A percentile compares a stretch with the other conserved stretches of the same genome.
phyloP scores from a whole-genome alignment of 1,140 invertebrate species.

The Aethina tumida region DNA sequence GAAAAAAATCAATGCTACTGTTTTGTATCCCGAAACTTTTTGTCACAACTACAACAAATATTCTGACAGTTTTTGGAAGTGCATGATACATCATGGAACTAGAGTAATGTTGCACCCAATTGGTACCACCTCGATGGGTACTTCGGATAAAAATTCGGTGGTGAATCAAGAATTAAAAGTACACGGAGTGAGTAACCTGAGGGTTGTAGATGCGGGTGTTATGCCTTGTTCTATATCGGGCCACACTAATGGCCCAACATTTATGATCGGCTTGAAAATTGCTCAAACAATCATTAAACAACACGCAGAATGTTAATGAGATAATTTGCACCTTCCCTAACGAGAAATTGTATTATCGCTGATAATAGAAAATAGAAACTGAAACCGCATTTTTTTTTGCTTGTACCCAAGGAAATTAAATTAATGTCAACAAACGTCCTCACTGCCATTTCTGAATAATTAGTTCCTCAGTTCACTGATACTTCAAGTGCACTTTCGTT shows the following conservation, averaged over 20 bases:
- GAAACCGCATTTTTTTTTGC: too few species aligned
- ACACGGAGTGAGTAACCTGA: constrained; percentile 33
- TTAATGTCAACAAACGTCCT: too few species aligned
- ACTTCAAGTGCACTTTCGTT: too few species aligned
- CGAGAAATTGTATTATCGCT: too few species aligned
- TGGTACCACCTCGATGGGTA: constrained; percentile 25
- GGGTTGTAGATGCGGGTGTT: constrained; percentile 37
- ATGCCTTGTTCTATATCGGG: constrained; percentile 35
- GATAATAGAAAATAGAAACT: too few species aligned
- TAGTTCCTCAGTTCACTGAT: too few species aligned
- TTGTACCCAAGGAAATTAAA: too few species aligned
- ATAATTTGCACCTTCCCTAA: neutral
- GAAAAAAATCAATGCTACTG: constrained; percentile 30
- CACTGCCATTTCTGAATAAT: too few species aligned
- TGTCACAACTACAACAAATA: constrained; percentile 33
- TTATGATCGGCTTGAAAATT: constrained; percentile 45
- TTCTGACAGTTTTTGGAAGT: constrained; percentile 34
- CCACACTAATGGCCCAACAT: constrained; percentile 36
- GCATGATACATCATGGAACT: constrained; percentile 25
- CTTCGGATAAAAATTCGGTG: constrained; percentile 8
- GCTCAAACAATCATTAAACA: too few species aligned
- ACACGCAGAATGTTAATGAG: constrained; percentile 34
- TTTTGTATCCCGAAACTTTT: constrained; percentile 45
- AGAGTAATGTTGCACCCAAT: constrained; percentile 30
- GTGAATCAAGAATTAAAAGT: constrained; percentile 37